These are phyloP conservation scores for Drosophila ironensis DNA, from an alignment of 1,140 invertebrate species.

Conservation along the genomic window DNA sequence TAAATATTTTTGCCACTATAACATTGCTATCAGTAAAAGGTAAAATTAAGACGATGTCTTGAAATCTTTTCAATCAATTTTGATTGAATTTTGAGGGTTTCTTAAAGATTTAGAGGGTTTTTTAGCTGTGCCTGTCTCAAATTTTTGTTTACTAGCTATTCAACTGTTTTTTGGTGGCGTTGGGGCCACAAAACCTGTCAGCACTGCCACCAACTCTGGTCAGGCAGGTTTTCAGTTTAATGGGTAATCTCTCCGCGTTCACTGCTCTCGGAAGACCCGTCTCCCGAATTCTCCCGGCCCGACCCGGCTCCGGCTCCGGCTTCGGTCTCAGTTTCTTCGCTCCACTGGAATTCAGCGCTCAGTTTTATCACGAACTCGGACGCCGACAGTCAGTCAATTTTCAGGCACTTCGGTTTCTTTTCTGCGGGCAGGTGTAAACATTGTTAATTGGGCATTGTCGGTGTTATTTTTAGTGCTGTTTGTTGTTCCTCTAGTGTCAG, in stretches of 20 bases:
- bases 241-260: neutral
- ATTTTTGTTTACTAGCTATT: too few species aligned
- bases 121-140: too few species aligned
- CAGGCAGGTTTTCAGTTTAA: conserved; percentile 52
- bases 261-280: neutral
- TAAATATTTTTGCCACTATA: too few species aligned
- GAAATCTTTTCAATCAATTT: too few species aligned
- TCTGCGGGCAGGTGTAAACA: conserved; percentile 14
- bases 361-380: conserved; percentile 41
- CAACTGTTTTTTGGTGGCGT: too few species aligned
- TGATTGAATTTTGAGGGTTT: too few species aligned
- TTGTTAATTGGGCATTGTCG: conserved; percentile 30
- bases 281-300: neutral
- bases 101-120: too few species aligned
- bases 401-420: conserved; percentile 4
- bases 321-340: neutral
- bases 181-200: conserved; percentile 14
- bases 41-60: too few species aligned
- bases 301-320: neutral
- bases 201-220: conserved; percentile 41
- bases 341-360: neutral
- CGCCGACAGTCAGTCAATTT: conserved; percentile 21
- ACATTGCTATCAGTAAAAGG: too few species aligned
- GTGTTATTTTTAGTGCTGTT: conserved; percentile 8
- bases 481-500: neutral